A percentile compares a stretch with the other conserved stretches of the same genome.
These are phyloP conservation scores for Limnephilus auricula DNA, from an alignment of 2,888 invertebrate species.

Conservation along the genomic window DNA sequence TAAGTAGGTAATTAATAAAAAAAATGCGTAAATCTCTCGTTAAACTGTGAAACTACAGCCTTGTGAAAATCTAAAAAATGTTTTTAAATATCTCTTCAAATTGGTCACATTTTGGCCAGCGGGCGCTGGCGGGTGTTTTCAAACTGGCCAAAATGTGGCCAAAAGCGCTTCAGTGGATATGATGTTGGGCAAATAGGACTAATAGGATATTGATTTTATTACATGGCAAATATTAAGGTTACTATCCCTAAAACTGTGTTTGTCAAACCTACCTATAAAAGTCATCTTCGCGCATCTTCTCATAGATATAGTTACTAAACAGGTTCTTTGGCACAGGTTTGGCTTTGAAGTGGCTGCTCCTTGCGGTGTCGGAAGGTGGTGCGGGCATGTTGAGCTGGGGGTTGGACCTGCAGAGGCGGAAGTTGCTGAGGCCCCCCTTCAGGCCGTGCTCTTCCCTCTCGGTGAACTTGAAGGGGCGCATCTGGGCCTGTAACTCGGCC, in stretches of 20 bases:
- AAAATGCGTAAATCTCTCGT: too few species aligned
- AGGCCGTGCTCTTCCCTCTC: slow-evolving; percentile 52
- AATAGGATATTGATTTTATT: not conserved
- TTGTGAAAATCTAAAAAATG: too few species aligned
- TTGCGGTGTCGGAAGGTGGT: slow-evolving; percentile 72
- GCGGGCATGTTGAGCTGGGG: slow-evolving; percentile 58
- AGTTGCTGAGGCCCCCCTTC: slow-evolving; percentile 30
- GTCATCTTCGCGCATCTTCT: slow-evolving; percentile 84
- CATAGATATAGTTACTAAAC: slow-evolving; percentile 84
- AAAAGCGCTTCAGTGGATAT: too few species aligned
- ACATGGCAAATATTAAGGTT: too few species aligned
- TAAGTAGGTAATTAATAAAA: too few species aligned
- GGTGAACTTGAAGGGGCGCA: slow-evolving; percentile 82
- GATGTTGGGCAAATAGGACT: too few species aligned
- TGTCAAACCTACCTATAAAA: slow-evolving; percentile 79
- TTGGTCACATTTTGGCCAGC: too few species aligned
- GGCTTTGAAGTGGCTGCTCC: slow-evolving; percentile 78
- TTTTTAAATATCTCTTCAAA: too few species aligned
- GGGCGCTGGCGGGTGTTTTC: too few species aligned
- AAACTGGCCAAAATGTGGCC: too few species aligned
- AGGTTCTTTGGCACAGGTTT: slow-evolving; percentile 84
- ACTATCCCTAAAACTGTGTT: too few species aligned
- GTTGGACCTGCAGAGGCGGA: slow-evolving; percentile 61
- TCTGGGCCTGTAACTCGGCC: slow-evolving; percentile 80
- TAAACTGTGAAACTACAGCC: too few species aligned